Evolutionary conservation across 2,888 invertebrate species (phyloP).

Genomic region (Ichneumon xanthorius): DNA sequence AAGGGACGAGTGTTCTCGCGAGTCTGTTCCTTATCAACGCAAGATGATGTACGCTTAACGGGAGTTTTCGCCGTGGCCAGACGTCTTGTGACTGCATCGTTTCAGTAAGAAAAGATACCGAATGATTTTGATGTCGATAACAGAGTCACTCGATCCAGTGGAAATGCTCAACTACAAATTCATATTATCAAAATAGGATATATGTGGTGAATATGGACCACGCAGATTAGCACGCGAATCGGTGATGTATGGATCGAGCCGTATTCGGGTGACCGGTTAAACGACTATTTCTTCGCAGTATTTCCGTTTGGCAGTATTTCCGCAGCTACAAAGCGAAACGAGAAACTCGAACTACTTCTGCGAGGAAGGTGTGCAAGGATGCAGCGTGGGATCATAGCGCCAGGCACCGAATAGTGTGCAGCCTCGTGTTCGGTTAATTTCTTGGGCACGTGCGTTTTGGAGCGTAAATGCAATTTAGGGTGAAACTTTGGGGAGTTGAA

Average conservation of each 20-base stretch:
- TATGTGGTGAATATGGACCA: neutral
- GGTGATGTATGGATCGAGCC: neutral
- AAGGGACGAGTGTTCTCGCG: slow-evolving; percentile 28
- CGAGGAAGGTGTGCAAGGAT: slow-evolving; percentile 7
- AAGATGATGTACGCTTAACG: slow-evolving; percentile 19
- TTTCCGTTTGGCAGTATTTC: neutral
- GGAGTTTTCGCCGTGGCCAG: slow-evolving; percentile 12
- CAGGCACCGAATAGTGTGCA: slow-evolving; percentile 13
- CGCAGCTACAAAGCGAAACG: slow-evolving; percentile 14
- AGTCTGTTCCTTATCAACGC: slow-evolving; percentile 39
- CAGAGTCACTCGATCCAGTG: neutral
- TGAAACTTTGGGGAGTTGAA: slow-evolving; percentile 52
- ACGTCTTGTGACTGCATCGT: slow-evolving; percentile 39
- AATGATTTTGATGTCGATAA: slow-evolving; percentile 17
- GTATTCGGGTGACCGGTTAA: slow-evolving; percentile 12
- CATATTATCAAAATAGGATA: neutral
- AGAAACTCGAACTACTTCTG: slow-evolving; percentile 12
- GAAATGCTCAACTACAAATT: neutral
- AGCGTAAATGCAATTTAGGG: slow-evolving; percentile 61
- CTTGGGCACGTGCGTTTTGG: slow-evolving; percentile 45
- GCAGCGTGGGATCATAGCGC: slow-evolving; percentile 4
- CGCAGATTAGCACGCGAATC: neutral
- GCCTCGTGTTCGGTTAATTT: slow-evolving; percentile 38
- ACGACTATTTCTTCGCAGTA: neutral
- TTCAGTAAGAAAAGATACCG: neutral